A percentile compares a stretch with the other conserved stretches of the same genome.
Conservation (phyloP, 2,888 invertebrate genomes). For the Rhagonycha lutea region DNA sequence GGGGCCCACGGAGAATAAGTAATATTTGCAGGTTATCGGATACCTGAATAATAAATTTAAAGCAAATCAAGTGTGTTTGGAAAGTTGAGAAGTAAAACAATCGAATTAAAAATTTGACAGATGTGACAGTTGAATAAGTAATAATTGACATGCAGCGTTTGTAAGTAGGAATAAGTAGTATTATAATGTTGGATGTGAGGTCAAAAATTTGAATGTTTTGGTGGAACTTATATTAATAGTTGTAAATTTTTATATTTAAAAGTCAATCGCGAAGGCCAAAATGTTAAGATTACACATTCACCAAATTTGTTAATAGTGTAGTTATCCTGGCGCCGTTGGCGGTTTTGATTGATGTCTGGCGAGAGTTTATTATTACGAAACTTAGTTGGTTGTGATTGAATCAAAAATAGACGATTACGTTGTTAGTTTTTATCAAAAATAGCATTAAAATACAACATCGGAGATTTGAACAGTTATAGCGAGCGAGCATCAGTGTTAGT, state of each 20-base stretch:
- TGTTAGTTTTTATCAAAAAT: not conserved
- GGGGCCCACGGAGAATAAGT: not conserved
- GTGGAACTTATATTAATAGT: not conserved
- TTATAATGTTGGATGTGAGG: not conserved
- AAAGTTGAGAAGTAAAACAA: not conserved
- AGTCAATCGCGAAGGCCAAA: constrained; percentile 4
- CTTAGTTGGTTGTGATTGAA: not conserved
- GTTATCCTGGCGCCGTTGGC: constrained; percentile 3
- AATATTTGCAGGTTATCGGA: not conserved
- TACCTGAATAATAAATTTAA: not conserved
- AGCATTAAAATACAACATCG: not conserved
- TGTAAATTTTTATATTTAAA: not conserved
- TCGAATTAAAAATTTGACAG: not conserved
- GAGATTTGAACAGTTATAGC: not conserved
- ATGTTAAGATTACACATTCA: constrained; percentile 1
- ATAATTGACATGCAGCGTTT: too few relatives aligned
- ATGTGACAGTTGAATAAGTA: not conserved
- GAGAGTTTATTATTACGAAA: constrained; percentile 2
- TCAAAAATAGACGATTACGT: constrained; percentile 3
- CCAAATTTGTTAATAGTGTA: constrained; percentile 3
- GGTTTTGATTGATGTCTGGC: constrained; percentile 3
- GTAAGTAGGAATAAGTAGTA: too few relatives aligned
- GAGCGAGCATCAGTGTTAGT: not conserved
- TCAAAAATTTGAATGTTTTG: not conserved
- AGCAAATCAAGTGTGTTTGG: not conserved